Evolutionary conservation across 92 coral and sea anemone species (phyloP).

Genomic region (Bergia sp.): DNA sequence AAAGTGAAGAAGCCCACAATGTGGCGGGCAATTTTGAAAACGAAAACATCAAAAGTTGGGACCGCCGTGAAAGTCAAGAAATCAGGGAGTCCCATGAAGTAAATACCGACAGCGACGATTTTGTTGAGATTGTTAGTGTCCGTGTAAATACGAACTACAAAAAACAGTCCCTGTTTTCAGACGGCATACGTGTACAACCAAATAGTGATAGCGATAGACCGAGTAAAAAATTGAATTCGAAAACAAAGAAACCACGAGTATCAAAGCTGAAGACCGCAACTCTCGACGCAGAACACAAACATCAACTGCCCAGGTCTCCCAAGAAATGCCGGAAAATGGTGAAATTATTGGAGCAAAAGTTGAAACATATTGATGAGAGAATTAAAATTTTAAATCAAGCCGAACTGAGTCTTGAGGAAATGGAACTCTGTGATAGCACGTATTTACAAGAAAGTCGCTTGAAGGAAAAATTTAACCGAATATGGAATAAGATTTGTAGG

Average conservation of each 20-base stretch:
- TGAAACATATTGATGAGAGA: conserved; percentile 63
- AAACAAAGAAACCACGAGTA: conserved; percentile 13
- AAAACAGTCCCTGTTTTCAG: neutral
- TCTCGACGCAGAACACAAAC: neutral
- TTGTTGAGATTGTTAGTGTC: conserved; percentile 38
- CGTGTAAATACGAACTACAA: neutral
- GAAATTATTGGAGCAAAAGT: conserved; percentile 56
- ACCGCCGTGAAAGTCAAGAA: conserved; percentile 16
- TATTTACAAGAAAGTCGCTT: conserved; percentile 81
- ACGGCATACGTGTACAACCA: neutral
- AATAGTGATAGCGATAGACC: neutral
- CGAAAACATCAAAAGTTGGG: conserved; percentile 8
- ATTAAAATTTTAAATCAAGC: conserved; percentile 81
- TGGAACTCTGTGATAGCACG: conserved; percentile 80
- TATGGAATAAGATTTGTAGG: conserved; percentile 85
- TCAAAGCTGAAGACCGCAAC: neutral
- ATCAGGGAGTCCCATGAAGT: neutral
- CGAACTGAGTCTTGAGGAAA: conserved; percentile 91
- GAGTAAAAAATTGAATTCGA: conserved; percentile 10
- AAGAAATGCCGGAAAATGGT: conserved; percentile 65
- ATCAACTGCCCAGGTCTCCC: conserved; percentile 31
- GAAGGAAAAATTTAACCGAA: conserved; percentile 75
- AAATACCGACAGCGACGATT: conserved; percentile 36
- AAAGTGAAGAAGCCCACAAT: conserved; percentile 22
- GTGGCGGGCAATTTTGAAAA: conserved; percentile 70